Conservation (phyloP, 2,797 vertebrate genomes). For the Chiloscyllium punctatum region DNA sequence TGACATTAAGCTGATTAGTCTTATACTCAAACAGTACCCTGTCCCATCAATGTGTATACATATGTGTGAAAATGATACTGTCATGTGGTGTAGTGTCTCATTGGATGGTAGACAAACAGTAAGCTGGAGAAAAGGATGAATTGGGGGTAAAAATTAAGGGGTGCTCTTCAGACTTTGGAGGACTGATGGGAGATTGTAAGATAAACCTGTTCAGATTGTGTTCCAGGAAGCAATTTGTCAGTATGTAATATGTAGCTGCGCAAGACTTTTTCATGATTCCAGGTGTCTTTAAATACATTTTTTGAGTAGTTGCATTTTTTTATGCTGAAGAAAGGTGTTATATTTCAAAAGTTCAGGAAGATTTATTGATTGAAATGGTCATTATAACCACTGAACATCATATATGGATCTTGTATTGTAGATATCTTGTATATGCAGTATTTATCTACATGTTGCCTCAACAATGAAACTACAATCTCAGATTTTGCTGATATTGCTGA, state of each 20-base stretch:
- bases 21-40: too few relatives aligned
- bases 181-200: neutral
- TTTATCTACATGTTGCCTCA: too few relatives aligned
- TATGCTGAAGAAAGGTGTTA: neutral
- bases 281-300: neutral
- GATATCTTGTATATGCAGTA: neutral
- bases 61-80: neutral
- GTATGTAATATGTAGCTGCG: neutral
- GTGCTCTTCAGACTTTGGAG: neutral
- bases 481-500: neutral
- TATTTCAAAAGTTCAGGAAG: neutral
- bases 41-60: neutral
- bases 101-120: neutral
- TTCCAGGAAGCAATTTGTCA: neutral
- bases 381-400: too few relatives aligned
- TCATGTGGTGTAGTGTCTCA: neutral
- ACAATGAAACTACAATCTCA: too few relatives aligned
- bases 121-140: neutral
- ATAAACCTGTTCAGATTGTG: neutral
- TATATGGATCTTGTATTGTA: neutral
- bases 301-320: neutral
- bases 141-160: neutral
- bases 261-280: neutral
- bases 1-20: neutral
- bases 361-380: neutral